Conservation (phyloP, 2,797 vertebrate genomes). For the Poeciliopsis turneri region DNA sequence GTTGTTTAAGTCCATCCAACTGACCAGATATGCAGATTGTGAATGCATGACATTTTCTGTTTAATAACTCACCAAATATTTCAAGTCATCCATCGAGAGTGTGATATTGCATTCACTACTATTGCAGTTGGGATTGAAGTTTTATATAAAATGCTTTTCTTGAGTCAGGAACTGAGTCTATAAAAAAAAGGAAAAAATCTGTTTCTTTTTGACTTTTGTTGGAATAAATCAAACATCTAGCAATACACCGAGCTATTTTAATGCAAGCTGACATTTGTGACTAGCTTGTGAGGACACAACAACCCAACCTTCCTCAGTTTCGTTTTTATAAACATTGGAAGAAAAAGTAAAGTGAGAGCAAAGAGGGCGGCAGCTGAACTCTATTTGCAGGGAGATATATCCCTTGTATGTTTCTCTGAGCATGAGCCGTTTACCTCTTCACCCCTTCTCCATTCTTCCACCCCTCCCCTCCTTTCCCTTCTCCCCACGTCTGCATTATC, state of each 20-base stretch:
- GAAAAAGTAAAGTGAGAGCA: slow-evolving; percentile 16
- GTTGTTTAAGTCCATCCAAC: not conserved
- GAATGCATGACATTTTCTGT: not conserved
- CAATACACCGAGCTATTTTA: slow-evolving; percentile 37
- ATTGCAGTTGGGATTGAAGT: not conserved
- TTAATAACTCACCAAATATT: not conserved
- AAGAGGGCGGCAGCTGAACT: slow-evolving; percentile 31
- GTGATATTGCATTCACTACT: not conserved
- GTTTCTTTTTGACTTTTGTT: not conserved
- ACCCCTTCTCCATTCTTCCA: slow-evolving; percentile 48
- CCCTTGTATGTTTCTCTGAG: slow-evolving; percentile 61
- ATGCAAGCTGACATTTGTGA: slow-evolving; percentile 66
- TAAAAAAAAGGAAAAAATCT: not conserved
- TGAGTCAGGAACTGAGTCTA: not conserved
- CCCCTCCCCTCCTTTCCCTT: slow-evolving; percentile 53
- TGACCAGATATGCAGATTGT: not conserved
- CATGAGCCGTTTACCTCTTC: slow-evolving; percentile 70
- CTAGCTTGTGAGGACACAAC: slow-evolving; percentile 78
- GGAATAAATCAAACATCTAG: slow-evolving; percentile 30
- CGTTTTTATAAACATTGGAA: slow-evolving; percentile 76
- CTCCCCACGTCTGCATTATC: slow-evolving; percentile 87
- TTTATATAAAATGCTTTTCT: not conserved
- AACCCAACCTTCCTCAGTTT: slow-evolving; percentile 88
- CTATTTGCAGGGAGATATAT: slow-evolving; percentile 44
- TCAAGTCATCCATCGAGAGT: not conserved